phyloP scores from a whole-genome alignment of 2,113 vertebrate species.

The Oreochromis tanganicae region DNA sequence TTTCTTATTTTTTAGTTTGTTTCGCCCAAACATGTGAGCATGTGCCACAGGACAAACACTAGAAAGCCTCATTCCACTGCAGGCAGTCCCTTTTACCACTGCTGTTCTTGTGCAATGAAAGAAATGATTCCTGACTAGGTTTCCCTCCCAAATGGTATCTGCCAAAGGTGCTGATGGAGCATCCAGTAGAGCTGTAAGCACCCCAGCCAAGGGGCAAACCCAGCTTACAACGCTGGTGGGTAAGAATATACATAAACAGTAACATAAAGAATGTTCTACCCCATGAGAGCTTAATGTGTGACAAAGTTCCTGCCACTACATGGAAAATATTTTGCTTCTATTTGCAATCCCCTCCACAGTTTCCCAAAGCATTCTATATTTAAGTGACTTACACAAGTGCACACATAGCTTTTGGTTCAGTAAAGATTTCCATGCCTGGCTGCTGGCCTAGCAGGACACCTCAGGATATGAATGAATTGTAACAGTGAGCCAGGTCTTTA shows the following conservation, averaged over 20 bases:
- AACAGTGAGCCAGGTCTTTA: neutral
- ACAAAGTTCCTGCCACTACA: neutral
- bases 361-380: neutral
- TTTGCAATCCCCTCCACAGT: neutral
- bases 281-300: neutral
- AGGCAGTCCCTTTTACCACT: neutral
- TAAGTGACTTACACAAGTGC: neutral
- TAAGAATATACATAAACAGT: neutral
- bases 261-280: neutral
- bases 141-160: neutral
- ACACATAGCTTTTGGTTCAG: neutral
- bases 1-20: neutral
- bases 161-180: slow-evolving; percentile 4
- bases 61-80: neutral
- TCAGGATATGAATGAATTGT: slow-evolving; percentile 13
- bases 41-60: neutral
- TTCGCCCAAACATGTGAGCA: neutral
- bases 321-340: neutral
- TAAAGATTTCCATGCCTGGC: neutral
- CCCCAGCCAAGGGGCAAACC: neutral
- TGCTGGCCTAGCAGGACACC: neutral
- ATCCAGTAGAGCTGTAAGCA: neutral
- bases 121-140: neutral
- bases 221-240: neutral
- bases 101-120: neutral